Evolutionary conservation across 2,113 vertebrate genomes (phyloP).

Genomic region (Clarias gariepinus): DNA sequence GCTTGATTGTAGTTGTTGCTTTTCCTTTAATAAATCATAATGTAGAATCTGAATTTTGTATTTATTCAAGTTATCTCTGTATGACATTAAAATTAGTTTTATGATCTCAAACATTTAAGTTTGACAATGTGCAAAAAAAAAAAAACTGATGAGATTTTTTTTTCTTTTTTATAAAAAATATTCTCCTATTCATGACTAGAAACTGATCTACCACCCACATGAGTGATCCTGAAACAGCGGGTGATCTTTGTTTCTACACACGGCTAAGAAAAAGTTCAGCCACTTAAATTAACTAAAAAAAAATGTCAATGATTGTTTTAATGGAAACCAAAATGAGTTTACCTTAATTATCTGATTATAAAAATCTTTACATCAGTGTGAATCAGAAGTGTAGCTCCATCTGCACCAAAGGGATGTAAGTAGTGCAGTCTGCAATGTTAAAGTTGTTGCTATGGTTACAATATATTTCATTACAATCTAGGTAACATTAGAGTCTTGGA

Average conservation of each 20-base stretch:
- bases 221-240: not conserved
- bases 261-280: not conserved
- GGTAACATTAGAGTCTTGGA: conserved; percentile 7
- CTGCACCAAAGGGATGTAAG: not conserved
- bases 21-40: too few species aligned
- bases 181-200: not conserved
- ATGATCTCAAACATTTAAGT: too few species aligned
- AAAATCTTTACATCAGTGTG: not conserved
- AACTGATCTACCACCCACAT: not conserved
- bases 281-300: not conserved
- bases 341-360: not conserved
- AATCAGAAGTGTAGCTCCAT: not conserved
- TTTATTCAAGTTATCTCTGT: too few species aligned
- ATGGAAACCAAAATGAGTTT: not conserved
- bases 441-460: conserved; percentile 40
- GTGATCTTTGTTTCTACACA: not conserved
- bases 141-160: too few species aligned
- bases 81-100: too few species aligned
- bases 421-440: conserved; percentile 10
- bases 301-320: not conserved
- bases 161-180: too few species aligned
- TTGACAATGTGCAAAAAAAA: too few species aligned
- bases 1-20: too few species aligned
- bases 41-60: too few species aligned
- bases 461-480: conserved; percentile 6